These are phyloP conservation scores for Agrochola litura DNA, from an alignment of 2,888 invertebrate species.

Conservation along the genomic window DNA sequence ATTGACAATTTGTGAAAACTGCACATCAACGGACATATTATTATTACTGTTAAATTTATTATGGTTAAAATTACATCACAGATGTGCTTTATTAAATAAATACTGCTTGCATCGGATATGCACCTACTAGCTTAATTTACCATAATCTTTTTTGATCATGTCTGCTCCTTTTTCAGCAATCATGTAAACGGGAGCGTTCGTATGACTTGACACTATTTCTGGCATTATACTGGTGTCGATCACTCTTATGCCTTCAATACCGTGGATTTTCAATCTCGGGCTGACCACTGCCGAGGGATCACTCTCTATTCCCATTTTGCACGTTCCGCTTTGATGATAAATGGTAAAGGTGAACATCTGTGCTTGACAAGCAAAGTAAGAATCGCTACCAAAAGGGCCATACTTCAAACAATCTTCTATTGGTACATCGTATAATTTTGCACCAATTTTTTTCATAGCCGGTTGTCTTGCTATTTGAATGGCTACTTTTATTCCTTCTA, in stretches of 20 bases:
- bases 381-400: constrained; percentile 91
- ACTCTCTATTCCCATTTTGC: constrained; percentile 91
- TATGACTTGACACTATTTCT: constrained; percentile 93
- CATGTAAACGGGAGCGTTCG: constrained; percentile 95
- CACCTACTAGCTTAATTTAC: constrained; percentile 65
- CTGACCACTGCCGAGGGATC: constrained; percentile 92
- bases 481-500: constrained; percentile 91
- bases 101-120: not conserved
- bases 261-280: constrained; percentile 91
- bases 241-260: constrained; percentile 92
- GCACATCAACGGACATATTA: not conserved
- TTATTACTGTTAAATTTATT: constrained; percentile 2
- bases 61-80: constrained; percentile 60
- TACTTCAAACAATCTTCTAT: constrained; percentile 91
- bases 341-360: constrained; percentile 93
- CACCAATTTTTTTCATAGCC: constrained; percentile 90
- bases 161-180: constrained; percentile 95
- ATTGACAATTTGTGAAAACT: not conserved
- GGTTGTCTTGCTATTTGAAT: constrained; percentile 91
- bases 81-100: constrained; percentile 39
- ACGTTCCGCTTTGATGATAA: constrained; percentile 93
- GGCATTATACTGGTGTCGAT: constrained; percentile 96
- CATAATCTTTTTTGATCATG: constrained; percentile 92
- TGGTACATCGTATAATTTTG: constrained; percentile 90
- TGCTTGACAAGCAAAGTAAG: constrained; percentile 93